These are phyloP conservation scores for Marmota flaviventris DNA, from an alignment of 2,113 vertebrate genomes.

Conservation along the genomic window DNA sequence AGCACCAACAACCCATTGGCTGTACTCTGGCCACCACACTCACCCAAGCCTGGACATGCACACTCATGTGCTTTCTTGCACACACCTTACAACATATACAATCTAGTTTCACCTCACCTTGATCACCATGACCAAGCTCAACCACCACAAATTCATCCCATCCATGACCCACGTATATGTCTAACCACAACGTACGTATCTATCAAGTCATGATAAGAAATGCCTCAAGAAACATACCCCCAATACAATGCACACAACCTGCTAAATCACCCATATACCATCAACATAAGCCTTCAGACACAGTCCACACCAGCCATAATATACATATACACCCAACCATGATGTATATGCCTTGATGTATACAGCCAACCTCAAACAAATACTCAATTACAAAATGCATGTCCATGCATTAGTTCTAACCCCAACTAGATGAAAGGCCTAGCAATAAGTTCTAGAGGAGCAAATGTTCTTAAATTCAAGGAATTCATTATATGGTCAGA, in stretches of 20 bases:
- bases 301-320: not conserved
- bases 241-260: not conserved
- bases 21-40: not conserved
- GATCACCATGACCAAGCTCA: not conserved
- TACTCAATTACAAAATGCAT: not conserved
- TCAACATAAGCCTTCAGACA: not conserved
- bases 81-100: not conserved
- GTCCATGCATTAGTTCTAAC: not conserved
- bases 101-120: not conserved
- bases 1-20: not conserved
- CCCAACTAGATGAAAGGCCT: not conserved
- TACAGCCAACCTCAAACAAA: not conserved
- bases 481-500: slow-evolving; percentile 25
- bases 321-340: not conserved
- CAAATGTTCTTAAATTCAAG: slow-evolving; percentile 14
- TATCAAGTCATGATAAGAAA: not conserved
- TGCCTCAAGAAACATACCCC: not conserved
- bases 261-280: not conserved
- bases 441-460: not conserved
- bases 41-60: not conserved
- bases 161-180: not conserved
- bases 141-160: not conserved
- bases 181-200: not conserved
- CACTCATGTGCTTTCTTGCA: not conserved
- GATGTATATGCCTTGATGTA: not conserved